Evolutionary conservation across 2,113 vertebrate genomes (phyloP), one percentile per base, ranked within the genome.

Genomic region (Datnioides undecimradiatus): DNA sequence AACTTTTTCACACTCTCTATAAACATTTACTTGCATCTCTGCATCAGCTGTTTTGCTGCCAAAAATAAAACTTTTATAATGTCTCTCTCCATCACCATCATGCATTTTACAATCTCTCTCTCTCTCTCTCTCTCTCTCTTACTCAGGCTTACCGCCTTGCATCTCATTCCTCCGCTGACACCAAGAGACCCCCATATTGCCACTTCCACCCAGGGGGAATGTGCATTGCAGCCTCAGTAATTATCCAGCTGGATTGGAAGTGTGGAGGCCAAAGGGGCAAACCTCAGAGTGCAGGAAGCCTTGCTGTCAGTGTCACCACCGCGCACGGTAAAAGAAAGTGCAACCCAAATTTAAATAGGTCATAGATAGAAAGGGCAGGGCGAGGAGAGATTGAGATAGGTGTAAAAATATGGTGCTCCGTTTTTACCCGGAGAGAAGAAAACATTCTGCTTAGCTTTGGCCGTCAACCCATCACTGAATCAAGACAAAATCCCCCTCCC

Each of bases 1-100:
- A 71, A 84, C 65, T 70, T 80, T 88, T 79, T 83, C 57, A 82
- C 78, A 66, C 62, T 48, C 51, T 76, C 78, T 55, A 87, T 89
- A 88, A 91, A 90, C 87, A 87, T 87, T 73, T 80, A 74, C 79
- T 59, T 46, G 57, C 79, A 84, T 85, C 65, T 59, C 73, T 73
- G 88, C 79, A 86, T 92, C 87, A 88, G 86, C 82, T 81, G 64
- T 84, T 90, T 86, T 62, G 51, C 63, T 70, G 78, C 77, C 77
- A 88, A 83, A 90, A 89, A 84, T 85, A 79, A 69, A 83, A 87
- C 65, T 84, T 88, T 87, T 80, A 83, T 72, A 82, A 87, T 73
- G 80, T 77, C 77, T 68, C 63, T 21, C 80, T 84, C 48, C 68
- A 80, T 86, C 86, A 79, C 78, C 62, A 27, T 66, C 67, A 45